Base-by-base conservation (phyloP, 2,888 invertebrate genomes). In the Orgyia antiqua region DNA sequence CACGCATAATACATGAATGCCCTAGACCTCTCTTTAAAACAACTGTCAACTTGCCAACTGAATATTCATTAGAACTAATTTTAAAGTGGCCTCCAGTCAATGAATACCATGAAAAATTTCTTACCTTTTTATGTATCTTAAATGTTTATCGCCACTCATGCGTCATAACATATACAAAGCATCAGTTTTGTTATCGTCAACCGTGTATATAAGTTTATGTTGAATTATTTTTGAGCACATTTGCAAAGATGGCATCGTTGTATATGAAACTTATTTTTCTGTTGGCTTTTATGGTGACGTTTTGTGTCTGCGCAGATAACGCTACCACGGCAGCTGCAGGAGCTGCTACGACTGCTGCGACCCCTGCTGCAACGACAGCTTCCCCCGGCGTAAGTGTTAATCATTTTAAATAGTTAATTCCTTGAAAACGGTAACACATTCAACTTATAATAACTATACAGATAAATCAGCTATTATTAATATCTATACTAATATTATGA, bases 11-110 rank as follows among this genome's bases (percentile, higher is more conserved):
- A 27, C 8, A 27, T 13, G 3, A 10, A 18, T 30, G 15, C 19
- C 24, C 27, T 24, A 30, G 24, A 37, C 31, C 20, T 33, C 29
- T 12, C 17, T 29, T 21, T 42, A 31, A 20, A 10, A 13, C 6
- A 15, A 36, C 21, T 37, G 29, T 31, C 39, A 27, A 25, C 24
- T 20, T 24, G n/a, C 19, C 11, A 26, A 29, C 15, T 58, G 51
- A 60, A 61, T 58, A 58, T 60, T 55, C 59, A 60, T 47, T 28
- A 43, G 6, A 43, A 33, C 39, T 33, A 39, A 42, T 35, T 27
- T 41, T 39, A 24, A 31, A 44, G 24, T 33, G 41, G 36, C 42
- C 49, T 48, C 31, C 32, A 39, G 37, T 25, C 31, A 45, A 29
- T 39, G 33, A 37, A 41, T 37, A 50, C 47, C 45, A 38, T 50